Percentiles rank a stretch among this genome's conserved stretches.
These are phyloP conservation scores for Drosophila orena DNA, from an alignment of 1,140 invertebrate genomes.

Conservation along the genomic window DNA sequence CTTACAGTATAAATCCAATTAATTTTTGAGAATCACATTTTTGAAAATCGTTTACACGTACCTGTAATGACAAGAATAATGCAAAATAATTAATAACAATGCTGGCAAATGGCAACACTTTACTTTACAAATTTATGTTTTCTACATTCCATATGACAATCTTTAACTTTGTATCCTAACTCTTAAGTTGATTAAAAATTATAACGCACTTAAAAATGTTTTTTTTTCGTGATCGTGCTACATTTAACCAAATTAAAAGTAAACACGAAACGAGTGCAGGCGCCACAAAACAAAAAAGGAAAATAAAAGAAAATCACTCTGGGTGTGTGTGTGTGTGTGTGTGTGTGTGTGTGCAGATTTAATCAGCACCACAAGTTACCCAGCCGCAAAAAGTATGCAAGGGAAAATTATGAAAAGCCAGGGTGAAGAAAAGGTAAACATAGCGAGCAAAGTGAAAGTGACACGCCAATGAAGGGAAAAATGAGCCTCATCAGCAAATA, in stretches of 20 bases:
- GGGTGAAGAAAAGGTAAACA: constrained; percentile 45
- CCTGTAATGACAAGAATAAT: constrained; percentile 54
- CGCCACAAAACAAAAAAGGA: constrained; percentile 35
- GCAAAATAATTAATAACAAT: constrained; percentile 12
- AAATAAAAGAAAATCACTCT: constrained; percentile 57
- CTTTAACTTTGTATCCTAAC: constrained; percentile 13
- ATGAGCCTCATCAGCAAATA: constrained; percentile 50
- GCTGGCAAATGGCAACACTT: too few relatives aligned
- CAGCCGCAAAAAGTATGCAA: constrained; percentile 77
- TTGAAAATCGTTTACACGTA: constrained; percentile 21
- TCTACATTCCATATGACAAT: constrained; percentile 1
- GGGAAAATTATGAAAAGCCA: constrained; percentile 60
- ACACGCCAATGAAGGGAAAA: constrained; percentile 58
- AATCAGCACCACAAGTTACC: constrained; percentile 57
- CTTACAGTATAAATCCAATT: constrained; percentile 11
- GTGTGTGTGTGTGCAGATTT: constrained; percentile 55
- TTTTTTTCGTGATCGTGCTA: constrained; percentile 65
- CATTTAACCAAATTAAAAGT: constrained; percentile 83
- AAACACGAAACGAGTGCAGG: constrained; percentile 61
- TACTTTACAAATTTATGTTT: too few relatives aligned
- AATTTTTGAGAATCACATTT: not conserved
- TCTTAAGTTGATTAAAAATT: constrained; percentile 76
- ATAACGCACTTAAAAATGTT: constrained; percentile 73
- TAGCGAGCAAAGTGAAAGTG: constrained; percentile 64
- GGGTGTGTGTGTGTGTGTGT: constrained; percentile 23